Percentiles rank a stretch among this genome's conserved stretches.
phyloP scores from a whole-genome alignment of 2,113 vertebrate species.

The Leucopsar rothschildi region DNA sequence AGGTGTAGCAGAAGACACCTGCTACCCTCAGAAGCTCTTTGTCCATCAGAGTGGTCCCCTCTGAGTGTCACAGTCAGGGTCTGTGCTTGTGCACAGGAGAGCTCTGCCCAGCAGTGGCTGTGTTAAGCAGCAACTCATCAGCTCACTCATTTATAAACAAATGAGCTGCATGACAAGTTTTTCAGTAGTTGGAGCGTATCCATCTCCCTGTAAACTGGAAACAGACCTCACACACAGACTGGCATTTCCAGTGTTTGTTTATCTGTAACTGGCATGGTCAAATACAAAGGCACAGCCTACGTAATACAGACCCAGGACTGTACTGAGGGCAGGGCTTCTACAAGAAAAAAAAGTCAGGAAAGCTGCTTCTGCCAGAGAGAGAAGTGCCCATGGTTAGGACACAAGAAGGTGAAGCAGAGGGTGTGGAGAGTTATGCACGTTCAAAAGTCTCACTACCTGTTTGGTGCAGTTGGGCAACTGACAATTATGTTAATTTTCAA shows the following conservation, averaged over 20 bases:
- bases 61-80: background rate
- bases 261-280: background rate
- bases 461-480: background rate
- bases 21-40: background rate
- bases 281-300: background rate
- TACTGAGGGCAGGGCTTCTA: background rate
- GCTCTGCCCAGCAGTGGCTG: background rate
- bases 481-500: conserved; percentile 9
- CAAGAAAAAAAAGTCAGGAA: background rate
- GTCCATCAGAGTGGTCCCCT: background rate
- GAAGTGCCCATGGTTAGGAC: background rate
- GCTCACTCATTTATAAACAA: background rate
- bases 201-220: background rate
- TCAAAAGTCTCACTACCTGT: background rate
- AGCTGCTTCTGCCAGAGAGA: background rate
- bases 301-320: background rate
- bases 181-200: background rate
- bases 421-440: background rate
- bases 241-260: background rate
- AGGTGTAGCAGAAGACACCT: background rate
- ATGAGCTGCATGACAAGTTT: background rate
- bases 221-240: background rate
- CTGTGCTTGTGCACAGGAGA: rapidly evolving
- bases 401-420: background rate
- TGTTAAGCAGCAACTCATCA: background rate